A percentile compares a stretch with the other conserved stretches of the same genome.
Conservation (phyloP, 64 coral and sea anemone species). For the Exaiptasia diaphana region DNA sequence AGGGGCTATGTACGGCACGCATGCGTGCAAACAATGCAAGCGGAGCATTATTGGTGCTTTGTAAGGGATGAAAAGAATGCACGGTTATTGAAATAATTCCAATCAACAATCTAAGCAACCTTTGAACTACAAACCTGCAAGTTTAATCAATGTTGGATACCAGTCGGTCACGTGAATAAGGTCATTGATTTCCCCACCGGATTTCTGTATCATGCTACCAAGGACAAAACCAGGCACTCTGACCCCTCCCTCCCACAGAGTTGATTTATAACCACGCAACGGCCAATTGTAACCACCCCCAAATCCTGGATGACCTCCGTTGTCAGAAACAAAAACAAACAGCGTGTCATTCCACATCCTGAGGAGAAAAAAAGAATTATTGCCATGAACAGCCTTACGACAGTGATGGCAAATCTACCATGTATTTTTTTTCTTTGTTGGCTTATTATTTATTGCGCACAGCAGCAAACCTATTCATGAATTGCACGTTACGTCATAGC, state of each 20-base stretch:
- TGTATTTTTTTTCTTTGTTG: too few relatives aligned
- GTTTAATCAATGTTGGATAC: conserved; percentile 34
- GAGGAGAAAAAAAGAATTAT: neutral
- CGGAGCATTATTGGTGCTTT: too few relatives aligned
- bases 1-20: too few relatives aligned
- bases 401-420: too few relatives aligned
- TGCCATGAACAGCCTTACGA: too few relatives aligned
- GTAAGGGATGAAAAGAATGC: too few relatives aligned
- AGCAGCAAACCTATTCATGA: too few relatives aligned
- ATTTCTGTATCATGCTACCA: conserved; percentile 38
- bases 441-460: too few relatives aligned
- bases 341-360: conserved; percentile 38
- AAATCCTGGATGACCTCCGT: conserved; percentile 4
- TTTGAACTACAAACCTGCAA: conserved; percentile 3
- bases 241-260: conserved; percentile 38
- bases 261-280: conserved; percentile 29
- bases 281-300: conserved; percentile 48
- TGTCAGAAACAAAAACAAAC: conserved; percentile 8
- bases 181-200: conserved; percentile 1
- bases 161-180: conserved; percentile 44
- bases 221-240: conserved; percentile 36
- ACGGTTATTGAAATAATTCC: neutral
- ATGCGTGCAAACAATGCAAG: too few relatives aligned
- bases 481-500: too few relatives aligned
- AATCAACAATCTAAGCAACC: neutral